Evolutionary conservation across 1,140 invertebrate species (phyloP).

Genomic region (Maniola jurtina): DNA sequence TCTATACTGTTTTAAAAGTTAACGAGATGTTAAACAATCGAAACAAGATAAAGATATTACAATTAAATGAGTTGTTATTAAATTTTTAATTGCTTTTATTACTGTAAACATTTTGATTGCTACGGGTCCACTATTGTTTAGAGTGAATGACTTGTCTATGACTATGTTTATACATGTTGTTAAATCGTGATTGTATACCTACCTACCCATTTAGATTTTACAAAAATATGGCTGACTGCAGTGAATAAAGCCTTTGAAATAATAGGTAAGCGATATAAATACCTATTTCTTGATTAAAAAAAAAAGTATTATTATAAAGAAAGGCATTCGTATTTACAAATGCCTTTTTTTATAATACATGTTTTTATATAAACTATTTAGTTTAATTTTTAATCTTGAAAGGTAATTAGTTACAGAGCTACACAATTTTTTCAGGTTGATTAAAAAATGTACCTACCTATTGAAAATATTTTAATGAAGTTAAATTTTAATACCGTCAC

Average conservation of each 20-base stretch:
- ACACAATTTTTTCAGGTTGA: not conserved
- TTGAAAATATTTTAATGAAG: too few species aligned
- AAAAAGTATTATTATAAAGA: too few species aligned
- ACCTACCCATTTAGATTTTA: not conserved
- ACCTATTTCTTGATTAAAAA: too few species aligned
- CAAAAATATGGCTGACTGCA: too few species aligned
- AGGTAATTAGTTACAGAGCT: not conserved
- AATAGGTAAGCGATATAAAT: too few species aligned
- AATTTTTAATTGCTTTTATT: constrained; percentile 32
- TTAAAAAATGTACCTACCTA: too few species aligned
- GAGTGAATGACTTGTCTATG: constrained; percentile 19
- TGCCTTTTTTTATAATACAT: too few species aligned
- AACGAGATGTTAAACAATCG: constrained; percentile 7
- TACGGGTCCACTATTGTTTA: constrained; percentile 2
- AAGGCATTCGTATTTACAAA: too few species aligned
- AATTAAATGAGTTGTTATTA: not conserved
- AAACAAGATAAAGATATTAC: not conserved
- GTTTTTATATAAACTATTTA: too few species aligned
- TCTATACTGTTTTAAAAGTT: not conserved
- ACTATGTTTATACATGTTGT: not conserved
- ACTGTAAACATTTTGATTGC: constrained; percentile 30
- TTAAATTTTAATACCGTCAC: too few species aligned
- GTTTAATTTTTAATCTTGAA: not conserved
- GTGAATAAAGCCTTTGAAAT: too few species aligned
- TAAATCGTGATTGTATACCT: not conserved